Evolutionary conservation across 2,888 invertebrate genomes (phyloP).

Genomic region (Caenorhabditis doughertyi): DNA sequence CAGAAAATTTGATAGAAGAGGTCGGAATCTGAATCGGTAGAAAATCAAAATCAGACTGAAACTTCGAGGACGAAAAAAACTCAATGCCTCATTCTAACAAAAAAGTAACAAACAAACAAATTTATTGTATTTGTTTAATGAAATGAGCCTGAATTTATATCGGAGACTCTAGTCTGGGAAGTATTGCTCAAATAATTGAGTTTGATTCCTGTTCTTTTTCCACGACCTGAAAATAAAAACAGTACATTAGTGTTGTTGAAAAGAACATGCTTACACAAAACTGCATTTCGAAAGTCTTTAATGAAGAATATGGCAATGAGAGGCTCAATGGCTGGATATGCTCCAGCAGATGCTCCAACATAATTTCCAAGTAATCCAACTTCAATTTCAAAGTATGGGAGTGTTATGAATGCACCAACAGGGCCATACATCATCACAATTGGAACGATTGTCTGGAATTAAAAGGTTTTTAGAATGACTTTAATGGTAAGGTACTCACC

Average conservation of each 20-base stretch:
- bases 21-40: no score
- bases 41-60: no score
- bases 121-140: no score
- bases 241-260: neutral
- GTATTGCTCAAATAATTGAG: neutral
- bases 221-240: neutral
- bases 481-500: neutral
- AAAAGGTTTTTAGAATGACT: neutral
- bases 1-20: no score
- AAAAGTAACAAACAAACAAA: no score
- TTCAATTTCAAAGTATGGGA: slow-evolving; percentile 36
- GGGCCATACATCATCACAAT: slow-evolving; percentile 53
- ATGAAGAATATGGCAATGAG: slow-evolving; percentile 45
- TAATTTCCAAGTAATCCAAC: slow-evolving; percentile 28
- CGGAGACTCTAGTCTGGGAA: neutral
- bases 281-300: slow-evolving; percentile 29
- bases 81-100: no score
- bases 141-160: slow-evolving; percentile 13
- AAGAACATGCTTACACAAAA: slow-evolving; percentile 25
- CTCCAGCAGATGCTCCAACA: slow-evolving; percentile 8
- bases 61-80: no score
- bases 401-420: slow-evolving; percentile 36
- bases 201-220: slow-evolving; percentile 13
- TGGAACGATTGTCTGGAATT: slow-evolving; percentile 45
- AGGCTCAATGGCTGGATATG: slow-evolving; percentile 46